Base-by-base conservation (phyloP, 1,140 invertebrate genomes). In the Aethina tumida region DNA sequence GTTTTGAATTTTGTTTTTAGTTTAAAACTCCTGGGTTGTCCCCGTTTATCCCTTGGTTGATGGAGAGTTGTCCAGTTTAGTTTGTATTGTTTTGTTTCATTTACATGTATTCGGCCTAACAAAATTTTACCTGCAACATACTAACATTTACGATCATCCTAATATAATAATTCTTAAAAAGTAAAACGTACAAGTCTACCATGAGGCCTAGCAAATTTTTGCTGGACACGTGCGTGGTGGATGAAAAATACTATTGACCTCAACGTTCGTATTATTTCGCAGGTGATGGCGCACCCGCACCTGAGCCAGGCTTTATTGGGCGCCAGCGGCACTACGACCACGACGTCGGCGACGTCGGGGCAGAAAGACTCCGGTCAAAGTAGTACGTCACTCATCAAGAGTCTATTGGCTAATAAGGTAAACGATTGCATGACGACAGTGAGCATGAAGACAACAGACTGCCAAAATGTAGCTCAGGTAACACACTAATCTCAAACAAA, bases 381-480 rank as follows among this genome's bases (percentile, higher is more conserved):
- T 40, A 56, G 51, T 45, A 74, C 74, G 51, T 83, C 81, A 39
- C 70, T 88, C 50, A 87, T 90, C 56, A 88, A 89, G 67, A 86
- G 78, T 66, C 70, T 90, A 36, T 65, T 90, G 63, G 85, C 84
- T 45, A 87, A 77, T 62, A 90, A 89, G 72, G 79, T 90, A 69
- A 66, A 79, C 72, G 69, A 73, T 61, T 71, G 71, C 69, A 70
- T 73, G 70, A 63, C 64, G 53, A 39, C 62, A 59, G 51, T 64
- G 56, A 45, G 59, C 65, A 56, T 60, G 54, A 59, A 42, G 58
- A 54, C 52, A 43, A 53, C 55, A 56, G 59, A 62, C 56, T 59
- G 58, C 50, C 59, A 62, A 56, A 58, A 55, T 51, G 59, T 62
- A 60, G 55, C 53, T 49, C 59, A 63, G 61, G 62, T 63, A 64